A percentile compares a stretch with the other conserved stretches of the same genome.
Evolutionary conservation across 2,797 vertebrate species (phyloP).

Genomic region (Zalophus californianus): DNA sequence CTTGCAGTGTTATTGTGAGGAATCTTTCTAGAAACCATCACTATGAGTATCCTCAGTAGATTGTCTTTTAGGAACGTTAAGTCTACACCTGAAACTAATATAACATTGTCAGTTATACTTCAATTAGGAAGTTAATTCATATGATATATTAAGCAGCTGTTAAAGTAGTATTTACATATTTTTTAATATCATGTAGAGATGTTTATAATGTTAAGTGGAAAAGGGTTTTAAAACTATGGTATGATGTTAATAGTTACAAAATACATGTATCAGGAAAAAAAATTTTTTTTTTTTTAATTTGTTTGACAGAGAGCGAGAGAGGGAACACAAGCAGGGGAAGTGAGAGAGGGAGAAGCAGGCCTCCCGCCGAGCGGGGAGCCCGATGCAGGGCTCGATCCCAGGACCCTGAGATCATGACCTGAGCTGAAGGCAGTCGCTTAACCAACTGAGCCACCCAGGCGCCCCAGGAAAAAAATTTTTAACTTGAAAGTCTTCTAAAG

Average conservation of each 20-base stretch:
- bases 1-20: neutral
- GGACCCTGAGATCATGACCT: too few species aligned
- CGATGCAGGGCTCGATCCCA: too few species aligned
- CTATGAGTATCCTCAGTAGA: neutral
- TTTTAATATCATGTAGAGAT: neutral
- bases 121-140: neutral
- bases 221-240: neutral
- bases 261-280: neutral
- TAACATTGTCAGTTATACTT: neutral
- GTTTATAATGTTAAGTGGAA: constrained; percentile 18
- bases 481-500: neutral
- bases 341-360: too few species aligned
- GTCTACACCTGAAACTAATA: neutral
- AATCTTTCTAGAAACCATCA: neutral
- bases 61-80: constrained; percentile 13
- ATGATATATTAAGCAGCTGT: neutral
- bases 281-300: neutral
- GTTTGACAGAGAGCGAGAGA: too few species aligned
- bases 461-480: neutral
- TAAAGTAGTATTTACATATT: neutral
- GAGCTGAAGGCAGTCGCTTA: too few species aligned
- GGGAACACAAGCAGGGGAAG: too few species aligned
- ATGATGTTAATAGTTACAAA: neutral
- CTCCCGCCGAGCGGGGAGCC: too few species aligned
- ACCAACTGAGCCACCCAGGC: too few species aligned